Evolutionary conservation across 2,113 vertebrate species (phyloP).

Genomic region (Rynchops niger): DNA sequence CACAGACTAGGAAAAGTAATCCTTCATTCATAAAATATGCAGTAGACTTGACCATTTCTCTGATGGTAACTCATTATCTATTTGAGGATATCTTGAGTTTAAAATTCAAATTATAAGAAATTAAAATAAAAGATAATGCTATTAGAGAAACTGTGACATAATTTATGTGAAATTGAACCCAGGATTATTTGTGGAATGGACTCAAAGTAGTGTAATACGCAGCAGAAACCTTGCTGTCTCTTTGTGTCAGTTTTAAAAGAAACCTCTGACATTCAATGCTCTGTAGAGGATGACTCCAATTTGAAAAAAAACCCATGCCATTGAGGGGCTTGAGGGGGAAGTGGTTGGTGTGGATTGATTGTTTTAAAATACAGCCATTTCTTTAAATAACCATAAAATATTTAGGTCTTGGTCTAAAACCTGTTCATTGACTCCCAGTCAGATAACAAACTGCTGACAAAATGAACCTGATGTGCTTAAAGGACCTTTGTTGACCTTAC

Average conservation of each 20-base stretch:
- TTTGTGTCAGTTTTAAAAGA: neutral
- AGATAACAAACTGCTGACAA: neutral
- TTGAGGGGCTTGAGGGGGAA: neutral
- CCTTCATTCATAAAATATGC: slow-evolving; percentile 33
- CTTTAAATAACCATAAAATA: neutral
- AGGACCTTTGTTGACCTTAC: neutral
- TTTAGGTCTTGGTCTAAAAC: neutral
- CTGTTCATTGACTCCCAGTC: neutral
- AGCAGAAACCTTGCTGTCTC: neutral
- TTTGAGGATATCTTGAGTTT: neutral
- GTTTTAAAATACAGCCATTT: neutral
- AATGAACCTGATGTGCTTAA: neutral
- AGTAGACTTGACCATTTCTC: neutral
- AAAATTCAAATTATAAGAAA: slow-evolving; percentile 5
- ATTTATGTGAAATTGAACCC: neutral
- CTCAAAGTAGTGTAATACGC: neutral
- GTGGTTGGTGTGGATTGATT: neutral
- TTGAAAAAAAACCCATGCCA: neutral
- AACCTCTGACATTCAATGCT: neutral
- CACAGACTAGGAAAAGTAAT: neutral
- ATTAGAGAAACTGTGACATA: neutral
- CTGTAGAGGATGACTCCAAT: neutral
- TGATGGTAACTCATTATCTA: neutral
- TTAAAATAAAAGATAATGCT: neutral
- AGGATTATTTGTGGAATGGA: neutral